Evolutionary conservation across 2,888 invertebrate species (phyloP).

Genomic region (Aphidius colemani): DNA sequence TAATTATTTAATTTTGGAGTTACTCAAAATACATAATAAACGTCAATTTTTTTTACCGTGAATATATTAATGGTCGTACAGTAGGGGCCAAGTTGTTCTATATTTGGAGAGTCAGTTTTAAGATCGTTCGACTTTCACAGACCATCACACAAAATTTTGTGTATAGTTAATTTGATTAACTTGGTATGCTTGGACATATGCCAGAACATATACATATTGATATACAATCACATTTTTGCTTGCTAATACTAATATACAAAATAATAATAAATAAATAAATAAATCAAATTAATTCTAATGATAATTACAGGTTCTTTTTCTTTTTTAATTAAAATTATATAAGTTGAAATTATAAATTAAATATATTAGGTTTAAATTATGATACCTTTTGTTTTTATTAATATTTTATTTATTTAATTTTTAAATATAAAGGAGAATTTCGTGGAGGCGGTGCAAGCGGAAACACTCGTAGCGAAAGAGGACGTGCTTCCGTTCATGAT

Average conservation of each 20-base stretch:
- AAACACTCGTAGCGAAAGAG: conserved; percentile 54
- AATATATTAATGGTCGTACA: neutral
- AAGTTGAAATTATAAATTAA: too few relatives aligned
- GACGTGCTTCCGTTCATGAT: conserved; percentile 54
- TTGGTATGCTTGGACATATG: too few relatives aligned
- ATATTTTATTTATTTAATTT: neutral
- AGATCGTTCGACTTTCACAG: conserved; percentile 9
- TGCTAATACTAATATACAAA: conserved; percentile 3
- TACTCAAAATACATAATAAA: neutral
- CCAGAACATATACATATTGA: conserved; percentile 1
- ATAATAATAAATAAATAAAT: neutral
- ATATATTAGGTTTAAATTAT: too few relatives aligned
- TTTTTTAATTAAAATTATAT: too few relatives aligned
- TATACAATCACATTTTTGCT: conserved; percentile 3
- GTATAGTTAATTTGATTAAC: too few relatives aligned
- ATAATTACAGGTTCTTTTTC: too few relatives aligned
- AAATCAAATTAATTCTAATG: neutral
- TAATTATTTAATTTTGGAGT: too few relatives aligned
- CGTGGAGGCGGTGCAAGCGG: conserved; percentile 54
- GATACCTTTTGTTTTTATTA: neutral
- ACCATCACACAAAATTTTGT: conserved; percentile 1
- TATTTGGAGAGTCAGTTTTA: conserved; percentile 17
- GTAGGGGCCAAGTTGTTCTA: conserved; percentile 18
- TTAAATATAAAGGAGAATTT: conserved; percentile 53
- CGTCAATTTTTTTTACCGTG: neutral